Base-by-base conservation (phyloP, 2,113 vertebrate species). In the Orientallactaga bullata region DNA sequence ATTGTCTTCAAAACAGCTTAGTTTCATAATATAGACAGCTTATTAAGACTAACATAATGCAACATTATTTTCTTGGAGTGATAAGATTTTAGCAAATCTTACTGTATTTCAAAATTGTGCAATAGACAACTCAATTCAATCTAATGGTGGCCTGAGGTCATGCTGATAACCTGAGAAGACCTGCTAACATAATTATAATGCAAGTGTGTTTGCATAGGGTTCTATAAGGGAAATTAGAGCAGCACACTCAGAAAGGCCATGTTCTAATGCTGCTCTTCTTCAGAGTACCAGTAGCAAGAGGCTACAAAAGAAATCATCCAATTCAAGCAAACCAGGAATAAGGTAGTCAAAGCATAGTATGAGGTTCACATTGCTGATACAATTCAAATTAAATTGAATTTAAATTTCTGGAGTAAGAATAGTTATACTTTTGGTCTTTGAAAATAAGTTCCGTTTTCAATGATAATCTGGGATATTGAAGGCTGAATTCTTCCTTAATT, bases 1-100 rank as follows among this genome's bases (percentile, higher is more conserved):
- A 76, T 10, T 85, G 24, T 51, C 82, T 88, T 93, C 30, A 76
- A 47, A 88, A 91, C 35, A 77, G 80, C 30, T 65, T 23, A 65
- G 21, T 78, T 74, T 60, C 28, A 35, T 30, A 37, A 42, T 91
- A 12, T 81, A 60, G 8, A 71, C 71, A 17, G 24, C n/a, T 32
- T 11, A 2, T 63, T 32, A 66, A 6, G 35, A 81, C 83, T 76
- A 63, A 37, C 84, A 55, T 55, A 32, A 28, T 69, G 4, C 1
- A 76, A 7, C 51, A 13, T 21, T 23, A 89, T 63, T 81, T 72
- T n/a, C 39, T 68, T 61, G 60, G 68, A 68, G 24, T 35, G 65
- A 18, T n/a, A 77, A 51, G 12, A 77, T 87, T 74, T 26, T 13
- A 73, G 84, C 51, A 16, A 42, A 68, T 79, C 7, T 81, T 74